Conservation (phyloP, 2,113 vertebrate genomes). For the Mormyrus iriodes region DNA sequence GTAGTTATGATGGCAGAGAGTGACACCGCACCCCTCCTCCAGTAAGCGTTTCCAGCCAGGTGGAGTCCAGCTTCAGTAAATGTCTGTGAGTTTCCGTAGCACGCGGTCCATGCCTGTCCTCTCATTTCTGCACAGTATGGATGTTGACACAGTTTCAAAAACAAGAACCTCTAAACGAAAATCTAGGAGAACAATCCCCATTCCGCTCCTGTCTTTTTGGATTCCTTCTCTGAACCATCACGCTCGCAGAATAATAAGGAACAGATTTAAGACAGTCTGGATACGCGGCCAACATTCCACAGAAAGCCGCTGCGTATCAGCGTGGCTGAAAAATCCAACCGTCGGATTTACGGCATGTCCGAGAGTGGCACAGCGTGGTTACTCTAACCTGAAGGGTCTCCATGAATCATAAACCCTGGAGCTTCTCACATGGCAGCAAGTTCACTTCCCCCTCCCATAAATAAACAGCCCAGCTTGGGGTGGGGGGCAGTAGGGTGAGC, state of each 20-base stretch:
- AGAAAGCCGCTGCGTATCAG: not conserved
- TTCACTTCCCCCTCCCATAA: not conserved
- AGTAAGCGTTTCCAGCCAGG: not conserved
- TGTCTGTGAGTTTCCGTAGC: not conserved
- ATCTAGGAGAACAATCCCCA: not conserved
- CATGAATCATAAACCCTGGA: not conserved
- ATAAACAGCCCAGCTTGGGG: not conserved
- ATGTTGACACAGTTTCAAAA: not conserved
- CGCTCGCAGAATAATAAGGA: slow-evolving; percentile 18
- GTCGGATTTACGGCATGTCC: slow-evolving; percentile 4
- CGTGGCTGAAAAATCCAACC: slow-evolving; percentile 3
- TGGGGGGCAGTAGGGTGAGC: not conserved
- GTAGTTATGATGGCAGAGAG: not conserved
- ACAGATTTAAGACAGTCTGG: slow-evolving; percentile 17
- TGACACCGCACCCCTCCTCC: not conserved
- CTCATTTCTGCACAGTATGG: not conserved
- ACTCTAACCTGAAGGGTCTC: slow-evolving; percentile 35
- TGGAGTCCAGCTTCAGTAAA: not conserved
- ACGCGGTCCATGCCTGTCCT: not conserved
- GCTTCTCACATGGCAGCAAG: not conserved
- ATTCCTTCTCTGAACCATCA: slow-evolving; percentile 20
- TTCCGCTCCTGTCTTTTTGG: slow-evolving; percentile 17
- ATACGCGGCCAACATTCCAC: slow-evolving; percentile 19
- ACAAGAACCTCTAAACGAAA: not conserved
- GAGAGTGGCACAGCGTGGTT: slow-evolving; percentile 21